A percentile compares a stretch with the other conserved stretches of the same genome.
Evolutionary conservation across 2,888 invertebrate genomes (phyloP).

Genomic region (Hyles lineata): DNA sequence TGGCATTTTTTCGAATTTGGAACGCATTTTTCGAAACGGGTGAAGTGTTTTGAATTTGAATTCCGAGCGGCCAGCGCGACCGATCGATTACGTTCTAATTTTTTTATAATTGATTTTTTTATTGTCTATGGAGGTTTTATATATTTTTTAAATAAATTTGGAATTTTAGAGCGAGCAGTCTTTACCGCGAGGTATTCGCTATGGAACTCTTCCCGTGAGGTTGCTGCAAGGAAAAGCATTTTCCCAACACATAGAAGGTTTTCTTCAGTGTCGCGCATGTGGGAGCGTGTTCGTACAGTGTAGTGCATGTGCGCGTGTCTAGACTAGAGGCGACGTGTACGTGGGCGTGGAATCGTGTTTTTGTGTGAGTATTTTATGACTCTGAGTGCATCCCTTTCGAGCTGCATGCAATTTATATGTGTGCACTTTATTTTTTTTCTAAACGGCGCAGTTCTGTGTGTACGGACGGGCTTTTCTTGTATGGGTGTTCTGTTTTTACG

Average conservation of each 20-base stretch:
- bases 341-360: constrained; percentile 50
- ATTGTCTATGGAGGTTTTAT: constrained; percentile 49
- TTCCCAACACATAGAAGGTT: constrained; percentile 80
- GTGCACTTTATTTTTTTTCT: constrained; percentile 83
- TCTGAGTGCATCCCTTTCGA: constrained; percentile 85
- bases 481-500: constrained; percentile 76
- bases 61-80: constrained; percentile 58
- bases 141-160: constrained; percentile 54
- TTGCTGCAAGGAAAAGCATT: constrained; percentile 85
- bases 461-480: constrained; percentile 66
- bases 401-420: constrained; percentile 84
- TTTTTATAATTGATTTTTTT: constrained; percentile 47
- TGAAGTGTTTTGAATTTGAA: constrained; percentile 68
- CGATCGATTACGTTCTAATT: constrained; percentile 66
- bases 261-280: constrained; percentile 70
- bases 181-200: constrained; percentile 86
- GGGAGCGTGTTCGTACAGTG: constrained; percentile 61
- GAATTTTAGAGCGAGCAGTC: constrained; percentile 75
- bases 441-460: constrained; percentile 72
- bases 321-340: constrained; percentile 56
- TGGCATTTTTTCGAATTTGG: constrained; percentile 56
- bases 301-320: constrained; percentile 62
- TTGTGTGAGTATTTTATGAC: constrained; percentile 82
- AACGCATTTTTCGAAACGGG: constrained; percentile 74
- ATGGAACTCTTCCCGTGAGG: constrained; percentile 85